A percentile compares a stretch with the other conserved stretches of the same genome.
Conservation (phyloP, 2,797 vertebrate genomes). For the Passerculus sandwichensis region DNA sequence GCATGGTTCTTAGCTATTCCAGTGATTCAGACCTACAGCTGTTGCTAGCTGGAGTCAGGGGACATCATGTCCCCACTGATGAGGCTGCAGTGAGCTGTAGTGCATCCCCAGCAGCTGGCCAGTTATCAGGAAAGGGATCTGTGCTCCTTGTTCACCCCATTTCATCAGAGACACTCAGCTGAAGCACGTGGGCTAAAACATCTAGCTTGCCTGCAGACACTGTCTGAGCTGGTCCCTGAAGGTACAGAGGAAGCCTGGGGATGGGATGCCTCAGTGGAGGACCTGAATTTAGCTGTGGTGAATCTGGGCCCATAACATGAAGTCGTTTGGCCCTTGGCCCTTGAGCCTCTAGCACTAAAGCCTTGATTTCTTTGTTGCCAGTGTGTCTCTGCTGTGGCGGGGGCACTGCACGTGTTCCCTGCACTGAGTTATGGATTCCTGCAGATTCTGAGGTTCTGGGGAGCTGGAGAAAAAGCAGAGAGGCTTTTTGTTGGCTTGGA, state of each 20-base stretch:
- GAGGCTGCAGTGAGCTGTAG: neutral
- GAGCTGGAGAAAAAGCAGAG: neutral
- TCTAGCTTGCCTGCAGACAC: neutral
- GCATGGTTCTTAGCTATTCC: neutral
- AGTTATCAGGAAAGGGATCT: neutral
- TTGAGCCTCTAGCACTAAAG: neutral
- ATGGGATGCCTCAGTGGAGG: neutral
- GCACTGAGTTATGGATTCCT: neutral
- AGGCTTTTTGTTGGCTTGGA: neutral
- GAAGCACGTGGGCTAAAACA: neutral
- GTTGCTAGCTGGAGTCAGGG: neutral
- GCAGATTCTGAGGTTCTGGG: neutral
- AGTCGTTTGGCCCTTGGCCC: neutral
- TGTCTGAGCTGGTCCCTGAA: neutral
- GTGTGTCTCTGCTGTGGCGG: neutral
- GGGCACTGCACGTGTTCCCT: rapidly evolving
- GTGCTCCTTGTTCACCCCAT: neutral
- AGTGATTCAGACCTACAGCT: neutral
- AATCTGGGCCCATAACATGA: neutral
- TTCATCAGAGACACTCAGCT: neutral
- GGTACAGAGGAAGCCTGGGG: neutral
- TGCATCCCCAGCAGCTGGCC: neutral
- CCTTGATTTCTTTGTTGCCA: neutral
- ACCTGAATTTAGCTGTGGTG: neutral
- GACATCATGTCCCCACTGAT: neutral